Percentiles rank a stretch among this genome's conserved stretches.
Evolutionary conservation across 2,888 invertebrate genomes (phyloP).

Genomic region (Oscheius sp.): DNA sequence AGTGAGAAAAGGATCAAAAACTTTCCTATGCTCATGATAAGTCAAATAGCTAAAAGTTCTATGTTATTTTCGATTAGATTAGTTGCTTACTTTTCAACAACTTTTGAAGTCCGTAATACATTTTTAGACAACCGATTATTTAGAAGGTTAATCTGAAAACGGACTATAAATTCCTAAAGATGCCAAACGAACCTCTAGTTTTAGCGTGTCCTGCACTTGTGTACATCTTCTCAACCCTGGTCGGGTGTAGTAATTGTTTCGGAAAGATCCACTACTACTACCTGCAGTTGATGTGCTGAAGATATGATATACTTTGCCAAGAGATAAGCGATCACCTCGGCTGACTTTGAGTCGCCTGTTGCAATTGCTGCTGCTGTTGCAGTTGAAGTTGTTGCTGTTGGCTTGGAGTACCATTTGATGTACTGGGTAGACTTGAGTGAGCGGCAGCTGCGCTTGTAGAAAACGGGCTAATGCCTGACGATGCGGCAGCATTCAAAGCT

Average conservation of each 20-base stretch:
- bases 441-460: constrained; percentile 60
- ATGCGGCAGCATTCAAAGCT: constrained; percentile 56
- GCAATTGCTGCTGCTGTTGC: constrained; percentile 2
- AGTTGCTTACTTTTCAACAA: constrained; percentile 86
- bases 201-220: constrained; percentile 76
- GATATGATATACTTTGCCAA: constrained; percentile 5
- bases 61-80: not conserved
- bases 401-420: constrained; percentile 53
- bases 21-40: constrained; percentile 86
- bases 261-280: constrained; percentile 56
- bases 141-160: constrained; percentile 78
- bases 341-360: constrained; percentile 7
- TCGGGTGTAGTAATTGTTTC: constrained; percentile 61
- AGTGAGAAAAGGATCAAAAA: constrained; percentile 94
- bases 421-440: constrained; percentile 58
- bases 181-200: constrained; percentile 77
- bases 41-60: constrained; percentile 52
- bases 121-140: constrained; percentile 81
- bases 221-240: constrained; percentile 71
- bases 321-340: constrained; percentile 26
- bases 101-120: constrained; percentile 91
- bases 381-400: not conserved
- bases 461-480: constrained; percentile 54
- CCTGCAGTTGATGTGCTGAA: constrained; percentile 31
- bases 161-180: not conserved